These are phyloP conservation scores for Spea bombifrons DNA, from an alignment of 2,113 vertebrate species.

Conservation along the genomic window DNA sequence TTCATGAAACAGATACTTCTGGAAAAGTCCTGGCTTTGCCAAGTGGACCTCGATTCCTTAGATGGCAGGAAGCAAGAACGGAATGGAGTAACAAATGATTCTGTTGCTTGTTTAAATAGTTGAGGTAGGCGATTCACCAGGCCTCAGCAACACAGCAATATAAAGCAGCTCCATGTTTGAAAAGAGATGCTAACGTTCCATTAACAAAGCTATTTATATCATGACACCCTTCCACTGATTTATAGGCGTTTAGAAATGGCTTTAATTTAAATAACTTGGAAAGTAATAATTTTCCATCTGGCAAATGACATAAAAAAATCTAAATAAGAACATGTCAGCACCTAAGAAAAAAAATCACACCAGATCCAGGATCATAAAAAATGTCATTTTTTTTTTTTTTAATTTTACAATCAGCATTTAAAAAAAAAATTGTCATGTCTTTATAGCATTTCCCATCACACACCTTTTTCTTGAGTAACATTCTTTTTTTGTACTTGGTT, in stretches of 20 bases:
- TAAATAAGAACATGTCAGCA: no score
- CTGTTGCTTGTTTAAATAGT: constrained; percentile 20
- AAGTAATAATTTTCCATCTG: no score
- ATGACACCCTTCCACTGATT: background rate
- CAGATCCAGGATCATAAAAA: no score
- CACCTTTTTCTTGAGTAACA: no score
- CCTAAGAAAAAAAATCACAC: no score
- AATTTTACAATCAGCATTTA: no score
- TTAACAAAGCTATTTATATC: background rate
- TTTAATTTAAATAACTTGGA: no score
- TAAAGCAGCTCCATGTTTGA: background rate
- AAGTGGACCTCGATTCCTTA: background rate
- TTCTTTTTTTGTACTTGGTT: no score
- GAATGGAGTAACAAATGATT: background rate
- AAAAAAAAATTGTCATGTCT: no score
- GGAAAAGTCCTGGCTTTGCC: constrained; percentile 1
- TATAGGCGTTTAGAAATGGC: background rate
- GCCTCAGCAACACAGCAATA: background rate
- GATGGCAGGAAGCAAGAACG: constrained; percentile 6
- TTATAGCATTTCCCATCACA: no score
- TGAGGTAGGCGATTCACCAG: background rate
- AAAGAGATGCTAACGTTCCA: background rate
- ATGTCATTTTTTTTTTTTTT: no score
- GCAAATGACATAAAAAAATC: no score
- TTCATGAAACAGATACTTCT: background rate